phyloP scores from a whole-genome alignment of 2,113 vertebrate species.

The Balaeniceps rex region DNA sequence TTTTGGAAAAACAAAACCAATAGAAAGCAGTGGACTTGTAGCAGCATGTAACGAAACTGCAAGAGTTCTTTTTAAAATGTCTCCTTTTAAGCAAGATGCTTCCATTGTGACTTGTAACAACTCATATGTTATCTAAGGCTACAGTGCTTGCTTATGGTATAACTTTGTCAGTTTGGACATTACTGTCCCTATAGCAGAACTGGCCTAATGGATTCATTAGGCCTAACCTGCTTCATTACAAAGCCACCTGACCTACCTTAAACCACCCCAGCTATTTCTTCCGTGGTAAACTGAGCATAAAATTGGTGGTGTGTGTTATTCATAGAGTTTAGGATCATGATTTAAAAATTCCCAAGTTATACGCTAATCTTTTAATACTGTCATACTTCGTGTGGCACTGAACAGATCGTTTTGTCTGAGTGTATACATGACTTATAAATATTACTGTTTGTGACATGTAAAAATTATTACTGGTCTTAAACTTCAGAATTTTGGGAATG shows the following conservation, averaged over 20 bases:
- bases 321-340: background rate
- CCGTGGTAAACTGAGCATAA: background rate
- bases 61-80: background rate
- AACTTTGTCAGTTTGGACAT: background rate
- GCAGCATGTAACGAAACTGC: background rate
- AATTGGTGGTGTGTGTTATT: background rate
- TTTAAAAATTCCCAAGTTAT: background rate
- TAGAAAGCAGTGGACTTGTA: background rate
- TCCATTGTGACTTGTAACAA: background rate
- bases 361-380: background rate
- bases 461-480: background rate
- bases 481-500: background rate
- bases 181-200: background rate
- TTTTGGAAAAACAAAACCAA: background rate
- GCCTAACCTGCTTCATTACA: background rate
- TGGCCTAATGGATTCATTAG: background rate
- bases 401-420: background rate
- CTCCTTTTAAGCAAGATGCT: background rate
- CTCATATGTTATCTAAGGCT: background rate
- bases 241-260: background rate
- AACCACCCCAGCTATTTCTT: background rate
- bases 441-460: background rate
- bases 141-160: background rate
- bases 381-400: background rate
- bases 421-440: background rate